Base-by-base conservation (phyloP, 2,888 invertebrate species). In the Octodonta nipae region DNA sequence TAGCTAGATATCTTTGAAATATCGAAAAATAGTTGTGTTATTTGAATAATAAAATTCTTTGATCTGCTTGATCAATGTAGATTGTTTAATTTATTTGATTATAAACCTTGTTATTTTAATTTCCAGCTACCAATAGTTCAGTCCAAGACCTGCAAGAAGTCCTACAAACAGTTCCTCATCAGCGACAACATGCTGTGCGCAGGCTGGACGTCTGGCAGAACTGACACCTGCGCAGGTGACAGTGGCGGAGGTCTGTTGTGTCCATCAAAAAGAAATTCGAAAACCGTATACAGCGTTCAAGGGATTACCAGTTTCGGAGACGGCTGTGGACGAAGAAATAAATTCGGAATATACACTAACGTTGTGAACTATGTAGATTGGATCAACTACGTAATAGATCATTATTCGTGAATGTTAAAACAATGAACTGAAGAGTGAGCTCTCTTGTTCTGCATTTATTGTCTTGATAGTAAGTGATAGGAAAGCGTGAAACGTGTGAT, bases 241-340 rank as follows among this genome's bases (percentile, higher is more conserved):
- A 76, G 76, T 38, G 80, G 79, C 0, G 79, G 80, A 2, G 80
- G 80, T 0, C 59, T 81, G 12, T 63, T 80, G 45, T 78, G 78
- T 48, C 52, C 62, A 63, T 70, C 6, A 66, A 73, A 15, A 68
- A 36, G 34, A 30, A 50, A 37, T 50, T 57, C 36, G 17, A 43
- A 38, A 28, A 48, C 42, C 6, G 11, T 24, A 10, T 59, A 53
- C 44, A 50, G 50, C 17, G 46, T 63, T 3, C 58, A 63, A 40
- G 93, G 92, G 2, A 86, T 93, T 38, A 93, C 92, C 1, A 91
- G 89, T 54, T 93, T 92, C 47, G 92, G 92, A 1, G 91, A 92
- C 54, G 91, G 91, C 11, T 93, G 92, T 55, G 92, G 89, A 8
- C 78, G 83, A 54, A 78, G 76, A 34, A 86, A 88, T 41, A 92